These are phyloP conservation scores for Sialis fuliginosa DNA, from an alignment of 2,888 invertebrate genomes.

Conservation along the genomic window DNA sequence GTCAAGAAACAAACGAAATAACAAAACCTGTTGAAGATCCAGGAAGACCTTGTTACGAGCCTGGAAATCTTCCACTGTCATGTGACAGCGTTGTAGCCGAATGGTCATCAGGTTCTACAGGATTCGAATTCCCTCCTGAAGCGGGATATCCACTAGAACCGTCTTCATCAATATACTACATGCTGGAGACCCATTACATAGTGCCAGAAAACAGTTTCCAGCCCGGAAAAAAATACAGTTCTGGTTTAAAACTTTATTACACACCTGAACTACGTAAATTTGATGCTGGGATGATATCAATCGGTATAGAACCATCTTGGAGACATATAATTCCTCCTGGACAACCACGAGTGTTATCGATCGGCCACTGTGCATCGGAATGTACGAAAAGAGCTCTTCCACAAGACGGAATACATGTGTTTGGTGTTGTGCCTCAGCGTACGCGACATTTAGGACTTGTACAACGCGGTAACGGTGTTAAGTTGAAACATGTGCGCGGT, in stretches of 20 bases:
- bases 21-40: slow-evolving; percentile 35
- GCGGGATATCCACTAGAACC: slow-evolving; percentile 51
- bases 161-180: slow-evolving; percentile 38
- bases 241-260: slow-evolving; percentile 46
- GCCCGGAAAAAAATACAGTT: slow-evolving; percentile 13
- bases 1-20: slow-evolving; percentile 39
- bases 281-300: slow-evolving; percentile 49
- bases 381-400: slow-evolving; percentile 49
- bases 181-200: slow-evolving; percentile 51
- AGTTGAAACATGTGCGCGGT: slow-evolving; percentile 40
- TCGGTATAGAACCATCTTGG: slow-evolving; percentile 53
- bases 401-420: slow-evolving; percentile 44
- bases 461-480: slow-evolving; percentile 23
- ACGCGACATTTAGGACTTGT: slow-evolving; percentile 48
- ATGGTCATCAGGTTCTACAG: slow-evolving; percentile 53
- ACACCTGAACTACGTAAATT: slow-evolving; percentile 45
- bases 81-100: slow-evolving; percentile 52
- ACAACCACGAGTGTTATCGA: slow-evolving; percentile 44
- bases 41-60: slow-evolving; percentile 39
- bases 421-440: slow-evolving; percentile 51
- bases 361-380: slow-evolving; percentile 50
- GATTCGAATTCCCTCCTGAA: slow-evolving; percentile 49
- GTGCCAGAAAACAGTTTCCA: no score
- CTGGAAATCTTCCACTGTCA: slow-evolving; percentile 35
- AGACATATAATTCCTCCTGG: slow-evolving; percentile 55